Evolutionary conservation across 2,888 invertebrate species (phyloP).

Genomic region (Rhagium mordax): DNA sequence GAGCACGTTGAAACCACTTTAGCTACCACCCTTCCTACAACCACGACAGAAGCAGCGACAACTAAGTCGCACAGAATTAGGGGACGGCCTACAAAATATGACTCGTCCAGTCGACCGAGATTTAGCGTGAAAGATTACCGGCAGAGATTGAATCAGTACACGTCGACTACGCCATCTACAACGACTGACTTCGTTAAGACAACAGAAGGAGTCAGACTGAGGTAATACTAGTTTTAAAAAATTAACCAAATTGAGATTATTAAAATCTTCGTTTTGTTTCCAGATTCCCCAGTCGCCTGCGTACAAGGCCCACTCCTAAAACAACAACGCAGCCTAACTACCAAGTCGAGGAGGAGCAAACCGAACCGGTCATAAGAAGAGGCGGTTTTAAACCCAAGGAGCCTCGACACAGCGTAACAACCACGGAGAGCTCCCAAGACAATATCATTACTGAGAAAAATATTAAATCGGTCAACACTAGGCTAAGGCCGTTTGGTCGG

Average conservation of each 20-base stretch:
- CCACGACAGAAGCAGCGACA: conserved; percentile 66
- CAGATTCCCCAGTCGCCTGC: conserved; percentile 68
- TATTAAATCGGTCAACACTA: conserved; percentile 61
- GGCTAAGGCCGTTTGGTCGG: conserved; percentile 64
- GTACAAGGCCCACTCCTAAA: conserved; percentile 66
- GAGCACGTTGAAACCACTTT: conserved; percentile 45
- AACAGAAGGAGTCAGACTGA: conserved; percentile 40
- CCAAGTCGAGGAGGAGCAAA: conserved; percentile 67
- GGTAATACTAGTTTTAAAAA: conserved; percentile 28
- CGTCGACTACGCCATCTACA: conserved; percentile 70
- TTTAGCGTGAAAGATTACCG: conserved; percentile 86
- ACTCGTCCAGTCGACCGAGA: conserved; percentile 75
- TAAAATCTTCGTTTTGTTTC: too few relatives aligned
- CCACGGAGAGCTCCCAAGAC: conserved; percentile 42
- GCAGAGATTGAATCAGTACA: conserved; percentile 74
- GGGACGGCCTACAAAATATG: conserved; percentile 72
- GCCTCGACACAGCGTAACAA: conserved; percentile 57
- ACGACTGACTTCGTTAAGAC: conserved; percentile 49
- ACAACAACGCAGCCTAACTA: conserved; percentile 59
- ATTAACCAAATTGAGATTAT: neutral
- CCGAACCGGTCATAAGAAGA: conserved; percentile 63
- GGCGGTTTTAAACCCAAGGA: conserved; percentile 67
- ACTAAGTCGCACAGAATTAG: conserved; percentile 59
- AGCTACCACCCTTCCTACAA: conserved; percentile 57
- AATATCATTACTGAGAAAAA: conserved; percentile 59